Base-by-base conservation (phyloP, 2,113 vertebrate genomes). In the Carassius gibelio region DNA sequence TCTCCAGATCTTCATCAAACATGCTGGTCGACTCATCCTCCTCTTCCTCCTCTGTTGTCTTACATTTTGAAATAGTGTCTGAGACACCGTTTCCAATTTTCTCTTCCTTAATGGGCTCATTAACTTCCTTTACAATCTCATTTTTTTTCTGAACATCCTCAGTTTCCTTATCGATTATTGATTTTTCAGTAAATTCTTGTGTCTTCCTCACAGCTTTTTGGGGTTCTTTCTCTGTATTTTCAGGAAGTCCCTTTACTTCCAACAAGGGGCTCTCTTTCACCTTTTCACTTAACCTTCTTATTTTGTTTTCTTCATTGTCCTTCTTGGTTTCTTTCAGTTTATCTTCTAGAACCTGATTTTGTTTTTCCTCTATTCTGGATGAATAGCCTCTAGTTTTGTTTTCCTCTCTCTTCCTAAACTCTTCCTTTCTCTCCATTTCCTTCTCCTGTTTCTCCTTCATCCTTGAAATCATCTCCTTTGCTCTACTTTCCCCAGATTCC, bases 1-100 rank as follows among this genome's bases (percentile, higher is more conserved):
- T 95, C 88, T 99, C 96, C 45, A 99, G 94, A 5, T 96, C 94
- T 90, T 99, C 98, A 0, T 98, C 97, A 8, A 98, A 99, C 85
- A 99, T 97, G 91, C 96, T 97, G 3, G 96, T 92, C 5, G 96
- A 95, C 21, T 95, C 96, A 3, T 94, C 94, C 0, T 89, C 92
- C 21, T 93, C 94, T n/a, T 92, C 91, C n/a, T 94, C 91, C 61
- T 90, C 90, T 79, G 93, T 93, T 0, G 8, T 80, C 83, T 93
- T 93, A 85, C 85, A 88, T 64, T 88, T 92, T 3, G 88, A 84
- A 64, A 50, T 89, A 48, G 88, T 92, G 86, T 91, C 92, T 17
- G 68, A 17, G 13, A 92, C 74, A 75, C 91, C 91, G 89, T 94
- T 94, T 45, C 81, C 91, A 57, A 84, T 26, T 71, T 90, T 86